Evolutionary conservation across 2,888 invertebrate genomes (phyloP), one percentile per base, ranked within the genome.

Genomic region (Ormyrus rosae): DNA sequence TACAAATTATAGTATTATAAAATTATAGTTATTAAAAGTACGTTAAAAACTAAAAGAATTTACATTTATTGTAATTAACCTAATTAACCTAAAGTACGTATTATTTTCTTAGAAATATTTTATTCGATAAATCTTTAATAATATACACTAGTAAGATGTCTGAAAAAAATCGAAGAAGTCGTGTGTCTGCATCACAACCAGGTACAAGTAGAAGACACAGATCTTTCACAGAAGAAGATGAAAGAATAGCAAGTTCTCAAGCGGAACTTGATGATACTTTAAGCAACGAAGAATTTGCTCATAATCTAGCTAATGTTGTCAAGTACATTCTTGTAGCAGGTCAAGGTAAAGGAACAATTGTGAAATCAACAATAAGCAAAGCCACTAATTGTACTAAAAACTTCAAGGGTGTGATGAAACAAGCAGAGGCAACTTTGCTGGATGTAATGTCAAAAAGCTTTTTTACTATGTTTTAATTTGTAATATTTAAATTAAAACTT

Each of bases 321-420:
- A 84, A 82, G 73, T 89, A 88, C 64, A 46, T 90, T 7, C 78
- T 90, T 0, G 55, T 75, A 0, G 81, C 83, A 5, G 85, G 86
- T 73, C 85, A 78, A 10, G 60, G 55, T 4, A 89, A 89, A 53
- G 76, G 75, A 5, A 68, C 83, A 4, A 85, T 88, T 60, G 77
- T 78, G 7, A 85, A 85, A 78, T 0, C 72, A 1, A 83, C 85
- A 0, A 87, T 90, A n/a, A 75, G 86, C 1, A 87, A 88, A 65
- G 75, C 84, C 50, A 83, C 84, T 0, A 63, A 88, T 2, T 80
- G 64, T 2, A 48, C 75, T 1, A 89, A 85, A 80, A 55, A 83
- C 19, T 88, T 82, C 81, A 76, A 55, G 55, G 0, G 9, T 0
- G 65, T 88, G n/a, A 86, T 90, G 83, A 55, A 34, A 0, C 80